Percentiles rank a stretch among this genome's conserved stretches.
Evolutionary conservation across 1,140 invertebrate species (phyloP).

Genomic region (Papilio helenus): DNA sequence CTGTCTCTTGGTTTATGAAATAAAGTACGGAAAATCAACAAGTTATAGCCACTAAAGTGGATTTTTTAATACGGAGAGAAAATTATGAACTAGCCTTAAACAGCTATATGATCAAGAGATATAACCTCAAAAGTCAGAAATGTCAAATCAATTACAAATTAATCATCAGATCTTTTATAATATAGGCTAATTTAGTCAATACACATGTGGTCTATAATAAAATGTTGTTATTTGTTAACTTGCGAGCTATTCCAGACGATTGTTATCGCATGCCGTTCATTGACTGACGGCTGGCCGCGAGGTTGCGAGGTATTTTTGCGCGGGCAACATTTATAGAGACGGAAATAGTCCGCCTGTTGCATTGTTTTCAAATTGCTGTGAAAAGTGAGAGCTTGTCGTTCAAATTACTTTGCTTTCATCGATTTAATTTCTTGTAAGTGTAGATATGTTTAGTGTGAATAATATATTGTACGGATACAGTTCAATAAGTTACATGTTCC

Average conservation of each 20-base stretch:
- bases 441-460: not conserved
- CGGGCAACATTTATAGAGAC: slow-evolving; percentile 22
- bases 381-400: not conserved
- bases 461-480: too few relatives aligned
- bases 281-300: not conserved
- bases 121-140: not conserved
- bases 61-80: too few relatives aligned
- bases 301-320: slow-evolving; percentile 28
- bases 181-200: not conserved
- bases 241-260: slow-evolving; percentile 1
- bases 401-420: not conserved
- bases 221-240: not conserved
- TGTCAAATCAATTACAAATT: not conserved
- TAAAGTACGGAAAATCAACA: not conserved
- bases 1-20: not conserved
- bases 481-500: too few relatives aligned
- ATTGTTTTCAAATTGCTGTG: slow-evolving; percentile 15
- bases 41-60: not conserved
- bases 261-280: slow-evolving; percentile 35
- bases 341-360: slow-evolving; percentile 27
- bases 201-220: not conserved
- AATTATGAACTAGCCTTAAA: not conserved
- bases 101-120: not conserved
- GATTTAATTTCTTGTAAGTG: not conserved
- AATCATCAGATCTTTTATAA: too few relatives aligned